Percentiles rank a stretch among this genome's conserved stretches.
Evolutionary conservation across 2,113 vertebrate species (phyloP).

Genomic region (Phaetusa simplex): DNA sequence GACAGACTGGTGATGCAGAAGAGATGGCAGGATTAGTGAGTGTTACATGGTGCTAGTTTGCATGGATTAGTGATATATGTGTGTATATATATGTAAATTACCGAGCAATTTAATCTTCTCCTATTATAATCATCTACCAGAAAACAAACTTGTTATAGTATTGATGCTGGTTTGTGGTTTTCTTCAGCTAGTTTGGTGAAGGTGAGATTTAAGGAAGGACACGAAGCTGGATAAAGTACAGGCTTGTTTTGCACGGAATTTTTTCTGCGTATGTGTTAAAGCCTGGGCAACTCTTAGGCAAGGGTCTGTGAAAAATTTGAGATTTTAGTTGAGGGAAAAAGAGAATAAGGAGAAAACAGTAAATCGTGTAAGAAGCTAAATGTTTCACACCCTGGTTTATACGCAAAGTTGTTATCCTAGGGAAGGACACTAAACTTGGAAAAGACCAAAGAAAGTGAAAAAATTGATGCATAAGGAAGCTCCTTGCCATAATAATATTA

Average conservation of each 20-base stretch:
- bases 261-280: background rate
- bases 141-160: background rate
- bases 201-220: background rate
- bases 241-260: background rate
- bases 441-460: background rate
- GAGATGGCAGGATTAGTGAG: background rate
- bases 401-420: background rate
- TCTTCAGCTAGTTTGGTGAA: background rate
- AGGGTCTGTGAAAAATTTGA: background rate
- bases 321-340: background rate
- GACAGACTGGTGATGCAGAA: background rate
- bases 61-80: background rate
- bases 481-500: background rate
- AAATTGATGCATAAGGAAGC: fast-evolving
- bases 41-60: background rate
- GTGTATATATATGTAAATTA: background rate
- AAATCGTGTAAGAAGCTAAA: background rate
- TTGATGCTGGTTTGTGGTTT: background rate
- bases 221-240: background rate
- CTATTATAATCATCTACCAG: background rate
- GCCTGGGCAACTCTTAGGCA: background rate
- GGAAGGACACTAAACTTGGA: background rate
- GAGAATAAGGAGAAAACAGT: background rate
- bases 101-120: background rate
- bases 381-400: background rate